Percentiles rank a stretch among this genome's conserved stretches.
These are phyloP conservation scores for Spheniscus humboldti DNA, from an alignment of 2,797 vertebrate genomes.

Conservation along the genomic window DNA sequence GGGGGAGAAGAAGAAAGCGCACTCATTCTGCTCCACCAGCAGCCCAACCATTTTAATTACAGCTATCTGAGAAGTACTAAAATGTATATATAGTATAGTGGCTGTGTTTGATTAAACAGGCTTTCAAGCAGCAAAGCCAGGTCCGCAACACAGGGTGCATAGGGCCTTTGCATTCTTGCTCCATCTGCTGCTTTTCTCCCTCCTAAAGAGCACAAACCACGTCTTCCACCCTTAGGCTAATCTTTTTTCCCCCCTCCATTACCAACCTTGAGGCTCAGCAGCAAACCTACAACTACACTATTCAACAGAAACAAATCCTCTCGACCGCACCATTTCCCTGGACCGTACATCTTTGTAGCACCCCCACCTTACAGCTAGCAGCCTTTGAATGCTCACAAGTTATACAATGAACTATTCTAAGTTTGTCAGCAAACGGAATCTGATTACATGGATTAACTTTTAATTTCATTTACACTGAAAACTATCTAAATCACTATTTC, in stretches of 20 bases:
- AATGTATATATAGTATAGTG: not conserved
- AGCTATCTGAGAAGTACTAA: not conserved
- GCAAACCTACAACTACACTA: not conserved
- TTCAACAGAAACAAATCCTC: not conserved
- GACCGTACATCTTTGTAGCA: not conserved
- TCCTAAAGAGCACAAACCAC: not conserved
- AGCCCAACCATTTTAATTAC: not conserved
- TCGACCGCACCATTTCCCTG: fast-evolving
- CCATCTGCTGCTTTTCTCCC: not conserved
- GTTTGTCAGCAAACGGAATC: not conserved
- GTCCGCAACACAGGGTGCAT: not conserved
- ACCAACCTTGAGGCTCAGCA: not conserved
- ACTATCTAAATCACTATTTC: not conserved
- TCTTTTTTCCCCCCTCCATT: too few species aligned
- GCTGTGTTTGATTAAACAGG: not conserved
- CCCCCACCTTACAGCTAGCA: not conserved
- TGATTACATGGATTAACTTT: not conserved
- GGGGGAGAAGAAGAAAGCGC: not conserved
- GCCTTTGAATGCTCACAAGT: not conserved
- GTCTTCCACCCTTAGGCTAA: not conserved
- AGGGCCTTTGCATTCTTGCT: not conserved
- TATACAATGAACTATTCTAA: not conserved
- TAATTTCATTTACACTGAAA: not conserved
- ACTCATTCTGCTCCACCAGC: not conserved
- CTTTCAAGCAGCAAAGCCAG: not conserved